phyloP scores from a whole-genome alignment of 2,797 vertebrate genomes.

The Hoplostethus mediterraneus region DNA sequence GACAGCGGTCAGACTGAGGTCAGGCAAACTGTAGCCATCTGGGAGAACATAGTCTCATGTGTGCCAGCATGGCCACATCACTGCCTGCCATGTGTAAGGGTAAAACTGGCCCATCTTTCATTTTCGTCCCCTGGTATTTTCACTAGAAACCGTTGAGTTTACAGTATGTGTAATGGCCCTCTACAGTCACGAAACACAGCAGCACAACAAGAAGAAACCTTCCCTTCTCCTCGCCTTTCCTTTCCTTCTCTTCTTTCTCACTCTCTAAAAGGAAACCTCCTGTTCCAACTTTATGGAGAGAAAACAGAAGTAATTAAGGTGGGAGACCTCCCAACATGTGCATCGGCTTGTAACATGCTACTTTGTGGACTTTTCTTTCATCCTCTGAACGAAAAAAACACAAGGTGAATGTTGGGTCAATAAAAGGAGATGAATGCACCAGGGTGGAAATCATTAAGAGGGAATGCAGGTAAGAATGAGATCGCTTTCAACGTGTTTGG shows the following conservation, averaged over 20 bases:
- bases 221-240: constrained; percentile 29
- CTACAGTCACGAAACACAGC: constrained; percentile 61
- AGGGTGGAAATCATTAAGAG: constrained; percentile 80
- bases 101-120: constrained; percentile 57
- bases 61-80: constrained; percentile 61
- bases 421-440: constrained; percentile 74
- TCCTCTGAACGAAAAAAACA: constrained; percentile 64
- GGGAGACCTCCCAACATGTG: constrained; percentile 77
- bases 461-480: constrained; percentile 81
- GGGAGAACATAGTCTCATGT: constrained; percentile 41
- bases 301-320: constrained; percentile 80
- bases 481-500: constrained; percentile 64
- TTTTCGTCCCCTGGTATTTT: constrained; percentile 68
- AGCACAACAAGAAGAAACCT: constrained; percentile 45
- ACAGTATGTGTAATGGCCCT: constrained; percentile 47
- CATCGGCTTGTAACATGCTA: constrained; percentile 63
- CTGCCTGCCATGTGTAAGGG: constrained; percentile 47
- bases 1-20: constrained; percentile 59
- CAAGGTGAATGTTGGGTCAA: constrained; percentile 73
- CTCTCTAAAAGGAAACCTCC: constrained; percentile 55
- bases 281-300: constrained; percentile 75
- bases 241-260: constrained; percentile 24
- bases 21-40: constrained; percentile 59
- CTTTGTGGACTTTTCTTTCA: constrained; percentile 69
- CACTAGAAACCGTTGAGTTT: constrained; percentile 66